Percentiles rank a stretch among this genome's conserved stretches.
Evolutionary conservation across 2,797 vertebrate species (phyloP).

Genomic region (Phoebastria nigripes): DNA sequence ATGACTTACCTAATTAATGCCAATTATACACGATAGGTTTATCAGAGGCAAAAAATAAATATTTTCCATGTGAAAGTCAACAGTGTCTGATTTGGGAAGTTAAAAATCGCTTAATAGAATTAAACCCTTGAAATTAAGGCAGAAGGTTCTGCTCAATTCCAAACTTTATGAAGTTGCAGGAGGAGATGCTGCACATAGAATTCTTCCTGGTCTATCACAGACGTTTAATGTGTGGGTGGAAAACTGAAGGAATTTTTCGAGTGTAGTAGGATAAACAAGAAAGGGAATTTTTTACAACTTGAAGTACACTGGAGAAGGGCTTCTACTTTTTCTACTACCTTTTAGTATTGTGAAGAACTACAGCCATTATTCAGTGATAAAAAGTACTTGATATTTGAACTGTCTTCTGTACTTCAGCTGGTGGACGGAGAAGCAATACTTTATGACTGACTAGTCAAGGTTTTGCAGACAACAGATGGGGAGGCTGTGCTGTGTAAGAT

Average conservation of each 20-base stretch:
- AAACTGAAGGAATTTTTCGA: not conserved
- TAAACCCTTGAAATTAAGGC: not conserved
- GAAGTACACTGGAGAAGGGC: not conserved
- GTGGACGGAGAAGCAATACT: not conserved
- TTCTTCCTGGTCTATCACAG: not conserved
- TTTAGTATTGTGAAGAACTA: not conserved
- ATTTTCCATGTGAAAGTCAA: not conserved
- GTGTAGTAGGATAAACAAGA: not conserved
- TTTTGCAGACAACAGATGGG: not conserved
- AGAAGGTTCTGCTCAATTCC: not conserved
- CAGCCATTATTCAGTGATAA: not conserved
- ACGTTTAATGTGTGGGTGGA: not conserved
- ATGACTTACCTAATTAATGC: not conserved
- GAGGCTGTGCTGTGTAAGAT: not conserved
- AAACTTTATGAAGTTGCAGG: not conserved
- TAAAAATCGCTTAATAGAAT: not conserved
- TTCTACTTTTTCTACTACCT: not conserved
- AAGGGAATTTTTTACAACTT: not conserved
- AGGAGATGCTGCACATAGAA: not conserved
- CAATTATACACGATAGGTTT: not conserved
- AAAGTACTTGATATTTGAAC: not conserved
- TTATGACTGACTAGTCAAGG: not conserved
- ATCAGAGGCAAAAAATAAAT: not conserved
- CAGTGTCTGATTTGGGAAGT: not conserved
- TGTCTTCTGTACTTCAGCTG: not conserved